Base-by-base conservation (phyloP, 2,113 vertebrate genomes). In the Apteryx owenii region DNA sequence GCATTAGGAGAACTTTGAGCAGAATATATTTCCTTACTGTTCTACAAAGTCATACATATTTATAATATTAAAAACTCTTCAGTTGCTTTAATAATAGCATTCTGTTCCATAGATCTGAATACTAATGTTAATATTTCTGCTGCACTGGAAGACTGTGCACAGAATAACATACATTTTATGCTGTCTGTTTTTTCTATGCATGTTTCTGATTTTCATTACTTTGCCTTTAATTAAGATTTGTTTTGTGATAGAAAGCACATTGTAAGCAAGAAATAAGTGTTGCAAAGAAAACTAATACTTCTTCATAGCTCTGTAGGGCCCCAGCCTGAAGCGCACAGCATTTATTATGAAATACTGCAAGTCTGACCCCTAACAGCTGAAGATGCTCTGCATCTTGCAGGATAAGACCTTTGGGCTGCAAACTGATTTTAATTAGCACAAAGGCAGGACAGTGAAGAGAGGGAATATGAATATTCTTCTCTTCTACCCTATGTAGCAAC, bases 21-120 rank as follows among this genome's bases (percentile, higher is more conserved):
- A 97, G 97, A 98, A 98, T 98, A 95, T 97, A 98, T 98, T 98
- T 98, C 95, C 77, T 98, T 96, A 97, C 53, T 85, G 84, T 97
- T 98, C 95, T 92, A 96, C 69, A 84, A 96, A 98, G 88, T 97
- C 97, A 98, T 98, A 92, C 97, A 98, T 98, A 98, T 98, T 98
- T 97, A 98, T 98, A 98, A 95, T 96, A 98, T 92, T 97, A 98
- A 98, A 95, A 98, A 93, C 65, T 95, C 97, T 96, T 98, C 96
- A 92, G 90, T 96, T 97, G 84, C 85, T 97, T 98, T 98, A 98
- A 97, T 98, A 97, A 97, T 96, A 97, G 89, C 91, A 96, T 97
- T 97, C 83, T 97, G 80, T 86, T 93, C 80, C 73, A 96, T 78
- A 97, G 90, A 96, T 98, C 66, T 93, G 96, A 97, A 98, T 98